Conservation (phyloP, 2,888 invertebrate species). For the Pristionchus mayeri region DNA sequence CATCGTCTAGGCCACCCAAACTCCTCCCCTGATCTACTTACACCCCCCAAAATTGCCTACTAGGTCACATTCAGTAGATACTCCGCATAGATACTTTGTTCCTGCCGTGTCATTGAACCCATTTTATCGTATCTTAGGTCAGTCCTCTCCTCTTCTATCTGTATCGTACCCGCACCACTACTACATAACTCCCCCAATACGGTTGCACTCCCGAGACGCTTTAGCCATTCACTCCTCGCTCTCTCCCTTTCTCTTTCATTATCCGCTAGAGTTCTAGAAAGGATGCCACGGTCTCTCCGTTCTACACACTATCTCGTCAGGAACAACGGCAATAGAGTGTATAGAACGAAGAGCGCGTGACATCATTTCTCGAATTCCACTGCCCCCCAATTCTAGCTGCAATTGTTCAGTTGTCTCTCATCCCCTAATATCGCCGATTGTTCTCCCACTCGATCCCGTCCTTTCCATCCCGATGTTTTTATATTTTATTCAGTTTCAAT, state of each 20-base stretch:
- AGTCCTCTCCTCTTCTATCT: not conserved
- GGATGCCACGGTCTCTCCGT: too few relatives aligned
- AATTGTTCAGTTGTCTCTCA: conserved; percentile 29
- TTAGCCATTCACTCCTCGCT: conserved; percentile 41
- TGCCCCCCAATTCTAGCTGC: not conserved
- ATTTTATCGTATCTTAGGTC: not conserved
- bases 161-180: not conserved
- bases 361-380: too few relatives aligned
- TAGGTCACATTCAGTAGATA: conserved; percentile 39
- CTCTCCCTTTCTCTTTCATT: not conserved
- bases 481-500: conserved; percentile 9
- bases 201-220: conserved; percentile 30
- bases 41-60: conserved; percentile 2
- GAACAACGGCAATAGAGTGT: too few relatives aligned
- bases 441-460: not conserved
- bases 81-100: conserved; percentile 13
- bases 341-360: too few relatives aligned
- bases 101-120: conserved; percentile 15
- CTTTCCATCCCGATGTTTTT: not conserved
- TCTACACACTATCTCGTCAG: too few relatives aligned
- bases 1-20: conserved; percentile 55
- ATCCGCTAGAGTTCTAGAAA: too few relatives aligned
- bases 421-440: not conserved
- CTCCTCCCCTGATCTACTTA: not conserved
- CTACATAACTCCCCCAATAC: conserved; percentile 20